Evolutionary conservation across 2,113 vertebrate genomes (phyloP).

Genomic region (Conger conger): DNA sequence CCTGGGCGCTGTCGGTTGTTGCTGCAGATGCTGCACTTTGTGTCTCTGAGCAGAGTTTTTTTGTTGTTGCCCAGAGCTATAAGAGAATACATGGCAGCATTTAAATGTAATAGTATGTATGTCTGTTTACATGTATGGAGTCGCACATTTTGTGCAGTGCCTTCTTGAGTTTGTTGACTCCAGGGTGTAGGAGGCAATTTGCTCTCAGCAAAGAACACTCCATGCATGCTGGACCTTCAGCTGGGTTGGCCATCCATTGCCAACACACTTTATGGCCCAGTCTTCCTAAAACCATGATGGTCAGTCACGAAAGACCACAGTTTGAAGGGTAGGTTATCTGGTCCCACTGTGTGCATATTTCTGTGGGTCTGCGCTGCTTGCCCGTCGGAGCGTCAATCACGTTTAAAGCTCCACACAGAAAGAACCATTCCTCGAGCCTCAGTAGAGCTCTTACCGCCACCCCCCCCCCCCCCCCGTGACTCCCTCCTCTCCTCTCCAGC

Average conservation of each 20-base stretch:
- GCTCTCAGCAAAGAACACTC: too few species aligned
- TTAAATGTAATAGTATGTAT: not conserved
- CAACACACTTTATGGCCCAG: not conserved
- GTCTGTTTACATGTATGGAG: too few species aligned
- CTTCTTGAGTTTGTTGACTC: too few species aligned
- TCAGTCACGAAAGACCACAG: not conserved
- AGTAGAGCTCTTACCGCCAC: not conserved
- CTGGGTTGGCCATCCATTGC: too few species aligned
- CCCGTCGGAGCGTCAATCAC: not conserved
- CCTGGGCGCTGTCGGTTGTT: not conserved
- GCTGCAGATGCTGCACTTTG: not conserved
- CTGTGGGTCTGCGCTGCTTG: not conserved
- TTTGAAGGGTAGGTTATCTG: not conserved
- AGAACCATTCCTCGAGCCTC: not conserved
- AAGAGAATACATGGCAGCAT: not conserved
- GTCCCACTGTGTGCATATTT: not conserved
- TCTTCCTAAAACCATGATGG: not conserved
- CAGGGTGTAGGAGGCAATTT: too few species aligned
- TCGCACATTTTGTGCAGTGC: too few species aligned
- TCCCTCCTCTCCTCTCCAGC: too few species aligned
- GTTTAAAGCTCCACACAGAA: not conserved
- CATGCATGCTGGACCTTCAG: too few species aligned
- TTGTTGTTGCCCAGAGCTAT: not conserved
- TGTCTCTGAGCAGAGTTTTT: not conserved
- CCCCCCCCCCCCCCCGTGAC: not conserved